Percentiles rank a stretch among this genome's conserved stretches.
phyloP scores from a whole-genome alignment of 2,888 invertebrate genomes.

The Vesta saturnalis region DNA sequence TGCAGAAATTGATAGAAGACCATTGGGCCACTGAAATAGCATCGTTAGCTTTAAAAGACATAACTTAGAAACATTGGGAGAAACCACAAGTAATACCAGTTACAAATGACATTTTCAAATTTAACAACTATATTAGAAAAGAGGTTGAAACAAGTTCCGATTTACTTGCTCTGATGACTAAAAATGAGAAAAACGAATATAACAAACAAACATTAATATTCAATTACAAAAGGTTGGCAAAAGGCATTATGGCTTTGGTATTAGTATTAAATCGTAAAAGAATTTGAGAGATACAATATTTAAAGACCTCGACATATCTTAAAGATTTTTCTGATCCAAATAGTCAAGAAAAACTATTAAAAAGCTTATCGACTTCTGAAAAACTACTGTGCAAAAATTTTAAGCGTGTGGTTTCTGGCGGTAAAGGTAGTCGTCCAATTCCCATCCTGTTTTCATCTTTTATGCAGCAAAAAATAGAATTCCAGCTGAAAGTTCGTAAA shows the following conservation, averaged over 20 bases:
- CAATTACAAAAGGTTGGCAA: constrained; percentile 32
- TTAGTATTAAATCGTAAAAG: constrained; percentile 24
- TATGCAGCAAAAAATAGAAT: constrained; percentile 34
- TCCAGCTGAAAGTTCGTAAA: constrained; percentile 30
- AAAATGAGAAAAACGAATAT: not conserved
- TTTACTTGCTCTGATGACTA: not conserved
- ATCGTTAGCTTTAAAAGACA: not conserved
- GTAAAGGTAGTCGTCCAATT: constrained; percentile 40
- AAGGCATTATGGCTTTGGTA: constrained; percentile 23
- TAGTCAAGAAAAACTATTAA: constrained; percentile 35
- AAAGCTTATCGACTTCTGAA: constrained; percentile 35
- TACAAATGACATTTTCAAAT: constrained; percentile 1
- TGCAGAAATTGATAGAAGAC: constrained; percentile 12
- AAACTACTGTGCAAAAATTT: constrained; percentile 39
- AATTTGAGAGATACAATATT: constrained; percentile 39
- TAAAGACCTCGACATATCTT: constrained; percentile 25
- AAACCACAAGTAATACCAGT: constrained; percentile 13
- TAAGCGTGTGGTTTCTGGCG: constrained; percentile 41
- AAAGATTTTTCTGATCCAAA: constrained; percentile 11
- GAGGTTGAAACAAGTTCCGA: not conserved
- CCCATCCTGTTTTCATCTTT: constrained; percentile 41
- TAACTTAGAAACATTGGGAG: constrained; percentile 11
- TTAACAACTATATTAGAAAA: not conserved
- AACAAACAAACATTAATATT: not conserved
- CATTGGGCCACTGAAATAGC: not conserved